Percentiles rank a stretch among this genome's conserved stretches.
Conservation (phyloP, 2,113 vertebrate species). For the Seriola aureovittata region DNA sequence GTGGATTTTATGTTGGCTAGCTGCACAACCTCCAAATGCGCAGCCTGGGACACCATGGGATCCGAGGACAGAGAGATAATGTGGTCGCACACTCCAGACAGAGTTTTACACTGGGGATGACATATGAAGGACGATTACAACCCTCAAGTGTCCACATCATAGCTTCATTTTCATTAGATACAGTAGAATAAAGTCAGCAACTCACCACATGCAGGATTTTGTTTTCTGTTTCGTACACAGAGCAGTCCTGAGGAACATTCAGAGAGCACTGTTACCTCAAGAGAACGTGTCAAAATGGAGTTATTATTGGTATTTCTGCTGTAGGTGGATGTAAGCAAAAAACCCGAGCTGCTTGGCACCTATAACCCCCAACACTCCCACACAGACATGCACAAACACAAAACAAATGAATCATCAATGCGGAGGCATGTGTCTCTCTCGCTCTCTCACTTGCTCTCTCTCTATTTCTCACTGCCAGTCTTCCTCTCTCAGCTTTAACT, state of each 20-base stretch:
- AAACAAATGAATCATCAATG: conserved; percentile 82
- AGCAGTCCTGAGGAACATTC: conserved; percentile 79
- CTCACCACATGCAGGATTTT: conserved; percentile 84
- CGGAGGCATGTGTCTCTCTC: conserved; percentile 74
- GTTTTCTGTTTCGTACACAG: conserved; percentile 83
- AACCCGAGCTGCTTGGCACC: conserved; percentile 78
- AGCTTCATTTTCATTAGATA: background rate
- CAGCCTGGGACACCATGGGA: conserved; percentile 95
- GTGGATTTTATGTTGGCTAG: conserved; percentile 93
- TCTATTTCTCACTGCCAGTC: conserved; percentile 44
- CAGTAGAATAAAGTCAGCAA: conserved; percentile 31
- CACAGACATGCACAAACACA: conserved; percentile 78
- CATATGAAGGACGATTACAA: conserved; percentile 10
- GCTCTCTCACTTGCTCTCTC: conserved; percentile 37
- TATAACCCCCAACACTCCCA: conserved; percentile 79
- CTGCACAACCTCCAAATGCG: conserved; percentile 94
- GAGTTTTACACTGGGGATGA: conserved; percentile 90
- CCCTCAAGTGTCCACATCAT: background rate
- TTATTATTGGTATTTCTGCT: conserved; percentile 79
- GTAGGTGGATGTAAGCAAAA: conserved; percentile 81
- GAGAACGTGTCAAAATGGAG: conserved; percentile 76
- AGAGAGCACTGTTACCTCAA: conserved; percentile 72
- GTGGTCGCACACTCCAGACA: conserved; percentile 97
- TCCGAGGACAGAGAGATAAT: conserved; percentile 92
- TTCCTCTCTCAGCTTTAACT: conserved; percentile 51